These are phyloP conservation scores for Rhinopomastus cyanomelas DNA, from an alignment of 2,113 vertebrate species.

Conservation along the genomic window DNA sequence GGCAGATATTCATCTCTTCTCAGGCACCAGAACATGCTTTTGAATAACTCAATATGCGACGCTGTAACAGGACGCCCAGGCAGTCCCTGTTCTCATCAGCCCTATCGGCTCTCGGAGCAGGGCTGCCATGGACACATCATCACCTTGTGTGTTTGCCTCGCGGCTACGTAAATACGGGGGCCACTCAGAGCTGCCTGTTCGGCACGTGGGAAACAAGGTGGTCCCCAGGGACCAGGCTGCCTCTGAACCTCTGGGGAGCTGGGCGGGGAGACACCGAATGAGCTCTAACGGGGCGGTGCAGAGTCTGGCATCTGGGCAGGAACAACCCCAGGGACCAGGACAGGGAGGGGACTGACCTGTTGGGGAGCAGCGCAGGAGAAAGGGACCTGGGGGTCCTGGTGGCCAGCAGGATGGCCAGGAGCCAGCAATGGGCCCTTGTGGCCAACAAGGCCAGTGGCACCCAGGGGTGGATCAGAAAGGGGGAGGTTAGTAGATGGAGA, in stretches of 20 bases:
- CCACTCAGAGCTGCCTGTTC: background rate
- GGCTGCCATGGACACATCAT: slow-evolving; percentile 55
- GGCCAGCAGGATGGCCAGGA: too few relatives aligned
- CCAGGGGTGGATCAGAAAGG: too few relatives aligned
- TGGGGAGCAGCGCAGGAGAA: too few relatives aligned
- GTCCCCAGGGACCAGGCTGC: background rate
- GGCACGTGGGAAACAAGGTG: background rate
- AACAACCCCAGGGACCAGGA: too few relatives aligned
- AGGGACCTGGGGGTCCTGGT: too few relatives aligned
- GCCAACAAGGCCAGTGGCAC: too few relatives aligned
- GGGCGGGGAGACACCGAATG: too few relatives aligned
- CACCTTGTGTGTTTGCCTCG: slow-evolving; percentile 19
- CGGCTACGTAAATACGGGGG: background rate
- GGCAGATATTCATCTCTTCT: slow-evolving; percentile 72
- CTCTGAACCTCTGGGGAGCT: background rate
- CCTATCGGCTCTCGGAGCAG: background rate
- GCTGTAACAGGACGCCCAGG: slow-evolving; percentile 52
- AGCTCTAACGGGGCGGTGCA: too few relatives aligned
- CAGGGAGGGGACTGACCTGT: too few relatives aligned
- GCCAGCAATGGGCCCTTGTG: too few relatives aligned
- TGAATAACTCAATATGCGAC: slow-evolving; percentile 71
- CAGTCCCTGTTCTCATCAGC: slow-evolving; percentile 61
- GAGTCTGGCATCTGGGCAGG: too few relatives aligned
- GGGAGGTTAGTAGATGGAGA: too few relatives aligned
- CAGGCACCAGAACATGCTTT: slow-evolving; percentile 67